A percentile compares a stretch with the other conserved stretches of the same genome.
Conservation (phyloP, 2,888 invertebrate species). For the Clistopyga incitator region DNA sequence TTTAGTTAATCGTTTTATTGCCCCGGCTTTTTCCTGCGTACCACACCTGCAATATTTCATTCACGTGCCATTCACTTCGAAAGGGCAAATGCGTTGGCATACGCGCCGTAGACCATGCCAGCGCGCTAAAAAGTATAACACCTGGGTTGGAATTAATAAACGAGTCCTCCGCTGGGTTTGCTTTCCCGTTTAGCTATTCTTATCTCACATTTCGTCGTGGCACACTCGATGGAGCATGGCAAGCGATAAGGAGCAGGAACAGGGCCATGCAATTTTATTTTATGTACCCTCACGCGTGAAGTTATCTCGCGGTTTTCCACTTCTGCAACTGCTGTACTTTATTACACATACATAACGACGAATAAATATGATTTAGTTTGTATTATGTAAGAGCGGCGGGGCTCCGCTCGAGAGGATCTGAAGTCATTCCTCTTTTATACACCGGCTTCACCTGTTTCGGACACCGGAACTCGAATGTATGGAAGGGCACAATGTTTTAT, state of each 20-base stretch:
- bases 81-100: slow-evolving; percentile 39
- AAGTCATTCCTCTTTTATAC: neutral
- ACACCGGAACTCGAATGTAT: slow-evolving; percentile 16
- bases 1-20: too few species aligned
- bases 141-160: neutral
- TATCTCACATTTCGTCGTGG: slow-evolving; percentile 2
- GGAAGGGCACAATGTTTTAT: slow-evolving; percentile 48
- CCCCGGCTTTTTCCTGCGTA: neutral
- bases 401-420: neutral
- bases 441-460: slow-evolving; percentile 7
- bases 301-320: neutral
- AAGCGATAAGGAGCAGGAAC: slow-evolving; percentile 23
- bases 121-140: neutral
- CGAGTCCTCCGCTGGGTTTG: slow-evolving; percentile 12
- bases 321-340: neutral
- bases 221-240: slow-evolving; percentile 41
- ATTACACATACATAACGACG: neutral
- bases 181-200: slow-evolving; percentile 19
- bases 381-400: neutral
- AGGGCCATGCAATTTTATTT: neutral
- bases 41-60: slow-evolving; percentile 17
- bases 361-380: neutral
- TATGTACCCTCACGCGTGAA: neutral
- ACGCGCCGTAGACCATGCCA: neutral
- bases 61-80: slow-evolving; percentile 58